Percentiles rank a stretch among this genome's conserved stretches.
phyloP scores from a whole-genome alignment of 2,797 vertebrate genomes.

The Micromesistius poutassou region DNA sequence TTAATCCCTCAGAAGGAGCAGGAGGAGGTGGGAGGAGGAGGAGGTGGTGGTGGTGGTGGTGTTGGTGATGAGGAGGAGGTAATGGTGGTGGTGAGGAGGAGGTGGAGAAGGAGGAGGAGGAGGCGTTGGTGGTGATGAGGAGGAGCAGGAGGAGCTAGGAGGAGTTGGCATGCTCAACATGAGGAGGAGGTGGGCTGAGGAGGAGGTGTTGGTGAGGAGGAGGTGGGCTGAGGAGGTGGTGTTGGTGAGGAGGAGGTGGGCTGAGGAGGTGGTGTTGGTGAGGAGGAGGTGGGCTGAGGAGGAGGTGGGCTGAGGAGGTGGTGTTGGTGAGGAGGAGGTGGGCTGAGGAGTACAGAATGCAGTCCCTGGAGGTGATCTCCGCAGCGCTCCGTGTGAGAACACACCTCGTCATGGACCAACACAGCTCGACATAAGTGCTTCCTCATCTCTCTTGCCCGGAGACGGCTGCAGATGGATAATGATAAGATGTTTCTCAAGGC shows the following conservation, averaged over 20 bases:
- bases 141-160: no score
- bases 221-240: not conserved
- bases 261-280: no score
- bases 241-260: no score
- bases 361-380: not conserved
- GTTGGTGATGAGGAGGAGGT: no score
- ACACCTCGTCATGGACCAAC: not conserved
- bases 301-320: not conserved
- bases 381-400: not conserved
- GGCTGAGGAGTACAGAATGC: constrained; percentile 6
- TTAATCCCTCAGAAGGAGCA: not conserved
- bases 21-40: no score
- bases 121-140: not conserved
- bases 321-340: not conserved
- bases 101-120: not conserved
- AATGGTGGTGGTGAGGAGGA: not conserved
- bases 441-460: not conserved
- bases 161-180: not conserved
- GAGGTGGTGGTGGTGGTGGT: no score
- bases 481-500: constrained; percentile 2
- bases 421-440: not conserved
- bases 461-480: constrained; percentile 13
- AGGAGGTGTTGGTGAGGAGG: no score
- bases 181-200: no score
- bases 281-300: no score